phyloP scores from a whole-genome alignment of 2,888 invertebrate genomes.

The Andrena fulva region DNA sequence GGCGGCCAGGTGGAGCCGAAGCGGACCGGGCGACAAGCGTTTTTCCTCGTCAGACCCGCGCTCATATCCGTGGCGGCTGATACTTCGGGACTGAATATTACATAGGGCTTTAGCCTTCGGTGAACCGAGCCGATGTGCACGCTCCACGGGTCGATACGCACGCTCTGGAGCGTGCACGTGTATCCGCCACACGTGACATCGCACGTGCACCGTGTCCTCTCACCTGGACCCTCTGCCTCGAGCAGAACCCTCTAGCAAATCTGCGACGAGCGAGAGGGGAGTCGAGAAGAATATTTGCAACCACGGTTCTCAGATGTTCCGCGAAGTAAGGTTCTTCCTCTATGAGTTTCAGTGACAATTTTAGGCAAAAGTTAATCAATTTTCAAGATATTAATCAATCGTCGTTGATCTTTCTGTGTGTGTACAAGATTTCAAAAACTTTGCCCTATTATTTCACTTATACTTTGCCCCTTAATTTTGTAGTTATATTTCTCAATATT shows the following conservation, averaged over 20 bases:
- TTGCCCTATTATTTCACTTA: no score
- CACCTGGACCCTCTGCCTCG: neutral
- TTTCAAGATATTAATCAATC: no score
- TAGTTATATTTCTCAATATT: no score
- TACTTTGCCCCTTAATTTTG: no score
- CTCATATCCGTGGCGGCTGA: slow-evolving; percentile 18
- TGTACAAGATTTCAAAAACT: no score
- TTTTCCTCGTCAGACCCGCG: slow-evolving; percentile 23
- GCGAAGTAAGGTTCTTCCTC: no score
- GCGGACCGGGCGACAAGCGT: slow-evolving; percentile 28
- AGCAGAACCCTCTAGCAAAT: neutral
- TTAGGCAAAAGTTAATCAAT: no score
- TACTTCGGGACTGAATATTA: slow-evolving; percentile 44
- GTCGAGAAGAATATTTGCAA: no score
- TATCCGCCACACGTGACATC: slow-evolving; percentile 23
- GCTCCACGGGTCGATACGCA: slow-evolving; percentile 26
- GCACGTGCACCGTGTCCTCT: neutral
- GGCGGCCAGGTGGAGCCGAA: slow-evolving; percentile 34
- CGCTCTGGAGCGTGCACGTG: slow-evolving; percentile 28
- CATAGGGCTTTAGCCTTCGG: slow-evolving; percentile 28
- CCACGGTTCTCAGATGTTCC: no score
- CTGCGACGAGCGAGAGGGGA: neutral
- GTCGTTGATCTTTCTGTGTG: no score
- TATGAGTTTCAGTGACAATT: no score
- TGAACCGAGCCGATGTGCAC: slow-evolving; percentile 26